phyloP scores from a whole-genome alignment of 2,888 invertebrate genomes.

The Isoperla grammatica region DNA sequence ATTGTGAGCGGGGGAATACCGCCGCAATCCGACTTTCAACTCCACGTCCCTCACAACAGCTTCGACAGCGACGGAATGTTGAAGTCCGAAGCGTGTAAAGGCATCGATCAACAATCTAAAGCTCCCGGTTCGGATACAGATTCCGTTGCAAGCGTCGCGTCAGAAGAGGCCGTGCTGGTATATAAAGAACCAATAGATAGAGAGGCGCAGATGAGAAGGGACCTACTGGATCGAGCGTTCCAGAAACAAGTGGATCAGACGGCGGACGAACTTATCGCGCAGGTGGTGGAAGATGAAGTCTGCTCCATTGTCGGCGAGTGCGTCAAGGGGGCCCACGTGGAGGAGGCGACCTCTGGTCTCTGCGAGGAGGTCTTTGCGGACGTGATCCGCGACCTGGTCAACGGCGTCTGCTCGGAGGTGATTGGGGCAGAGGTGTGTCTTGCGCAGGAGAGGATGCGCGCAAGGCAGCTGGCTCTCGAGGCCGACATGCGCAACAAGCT shows the following conservation, averaged over 20 bases:
- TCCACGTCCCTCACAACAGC: slow-evolving; percentile 9
- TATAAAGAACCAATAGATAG: no score
- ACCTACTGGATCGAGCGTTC: no score
- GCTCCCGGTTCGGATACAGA: background rate
- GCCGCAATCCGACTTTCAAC: background rate
- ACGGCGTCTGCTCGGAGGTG: background rate
- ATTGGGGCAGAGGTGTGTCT: background rate
- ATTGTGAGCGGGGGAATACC: background rate
- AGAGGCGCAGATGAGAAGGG: no score
- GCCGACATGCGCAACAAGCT: slow-evolving; percentile 7
- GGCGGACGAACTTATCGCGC: no score
- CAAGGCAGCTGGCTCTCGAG: background rate
- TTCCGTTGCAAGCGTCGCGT: no score
- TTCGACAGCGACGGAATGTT: slow-evolving; percentile 3
- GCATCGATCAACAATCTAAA: background rate
- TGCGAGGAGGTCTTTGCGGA: background rate
- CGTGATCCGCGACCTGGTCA: background rate
- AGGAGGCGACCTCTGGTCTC: background rate
- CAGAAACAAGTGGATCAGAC: no score
- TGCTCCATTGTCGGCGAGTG: no score
- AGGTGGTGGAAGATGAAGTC: no score
- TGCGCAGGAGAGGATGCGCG: background rate
- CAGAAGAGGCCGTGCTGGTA: no score
- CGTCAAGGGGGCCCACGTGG: no score
- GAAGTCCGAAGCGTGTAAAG: background rate